Conservation (phyloP, 2,888 invertebrate genomes). For the Macroteleia sp. region DNA sequence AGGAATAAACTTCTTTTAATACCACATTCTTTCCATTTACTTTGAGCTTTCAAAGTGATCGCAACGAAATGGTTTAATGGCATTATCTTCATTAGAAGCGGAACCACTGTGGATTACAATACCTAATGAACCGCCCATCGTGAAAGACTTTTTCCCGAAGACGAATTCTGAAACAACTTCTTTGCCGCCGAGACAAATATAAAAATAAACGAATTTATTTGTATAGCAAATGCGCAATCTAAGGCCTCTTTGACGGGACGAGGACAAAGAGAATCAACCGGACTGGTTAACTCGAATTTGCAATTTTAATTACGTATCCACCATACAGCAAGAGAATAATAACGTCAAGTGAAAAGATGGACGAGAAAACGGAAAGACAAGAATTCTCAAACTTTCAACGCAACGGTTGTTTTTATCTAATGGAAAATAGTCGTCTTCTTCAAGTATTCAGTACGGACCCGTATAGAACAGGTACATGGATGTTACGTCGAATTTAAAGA, state of each 20-base stretch:
- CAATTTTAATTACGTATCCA: slow-evolving; percentile 78
- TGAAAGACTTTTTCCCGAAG: slow-evolving; percentile 66
- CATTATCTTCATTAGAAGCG: slow-evolving; percentile 82
- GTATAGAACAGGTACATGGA: too few species aligned
- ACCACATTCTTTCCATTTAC: slow-evolving; percentile 32
- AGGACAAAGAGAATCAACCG: slow-evolving; percentile 68
- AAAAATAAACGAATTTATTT: slow-evolving; percentile 82
- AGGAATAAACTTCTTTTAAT: slow-evolving; percentile 47
- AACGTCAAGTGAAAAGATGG: slow-evolving; percentile 55
- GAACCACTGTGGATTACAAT: slow-evolving; percentile 81
- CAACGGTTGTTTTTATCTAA: slow-evolving; percentile 38
- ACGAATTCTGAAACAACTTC: slow-evolving; percentile 64
- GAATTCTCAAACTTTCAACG: slow-evolving; percentile 40
- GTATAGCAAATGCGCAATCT: slow-evolving; percentile 78
- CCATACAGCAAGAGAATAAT: slow-evolving; percentile 56
- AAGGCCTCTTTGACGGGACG: slow-evolving; percentile 73
- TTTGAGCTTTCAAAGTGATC: slow-evolving; percentile 62
- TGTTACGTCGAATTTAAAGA: too few species aligned
- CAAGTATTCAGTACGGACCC: slow-evolving; percentile 20
- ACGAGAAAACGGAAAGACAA: slow-evolving; percentile 32
- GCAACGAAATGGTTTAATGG: slow-evolving; percentile 79
- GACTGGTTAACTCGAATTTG: slow-evolving; percentile 79
- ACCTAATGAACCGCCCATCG: slow-evolving; percentile 82
- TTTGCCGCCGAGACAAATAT: slow-evolving; percentile 73
- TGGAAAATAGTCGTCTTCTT: slow-evolving; percentile 30